These are phyloP conservation scores for Perca schrenkii DNA, from an alignment of 2,113 vertebrate genomes.

Conservation along the genomic window DNA sequence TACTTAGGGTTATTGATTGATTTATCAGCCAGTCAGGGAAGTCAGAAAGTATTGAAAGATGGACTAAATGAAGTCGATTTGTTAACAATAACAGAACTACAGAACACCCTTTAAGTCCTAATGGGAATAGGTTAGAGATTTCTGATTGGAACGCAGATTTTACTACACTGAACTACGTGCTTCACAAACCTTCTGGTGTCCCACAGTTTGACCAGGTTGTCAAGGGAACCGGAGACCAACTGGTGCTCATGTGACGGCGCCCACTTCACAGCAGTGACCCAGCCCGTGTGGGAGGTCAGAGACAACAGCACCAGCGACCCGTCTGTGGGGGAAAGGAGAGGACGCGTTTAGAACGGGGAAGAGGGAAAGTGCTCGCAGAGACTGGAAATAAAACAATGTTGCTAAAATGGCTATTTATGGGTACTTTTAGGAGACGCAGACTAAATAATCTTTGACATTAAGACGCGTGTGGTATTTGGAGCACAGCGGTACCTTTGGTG, in stretches of 20 bases:
- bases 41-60: no score
- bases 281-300: constrained; percentile 96
- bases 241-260: constrained; percentile 93
- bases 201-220: constrained; percentile 98
- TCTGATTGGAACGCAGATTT: not conserved
- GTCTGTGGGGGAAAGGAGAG: constrained; percentile 80
- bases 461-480: not conserved
- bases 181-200: constrained; percentile 93
- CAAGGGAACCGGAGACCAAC: constrained; percentile 95
- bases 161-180: not conserved
- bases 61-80: no score
- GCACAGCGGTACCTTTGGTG: constrained; percentile 87
- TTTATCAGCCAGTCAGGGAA: no score
- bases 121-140: not conserved
- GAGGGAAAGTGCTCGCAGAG: not conserved
- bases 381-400: not conserved
- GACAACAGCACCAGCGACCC: constrained; percentile 94
- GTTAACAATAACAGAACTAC: no score
- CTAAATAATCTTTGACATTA: not conserved
- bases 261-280: constrained; percentile 97
- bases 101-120: no score
- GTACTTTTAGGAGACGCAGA: not conserved
- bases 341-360: not conserved
- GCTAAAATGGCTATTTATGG: not conserved
- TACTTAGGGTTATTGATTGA: no score